phyloP scores from a whole-genome alignment of 2,797 vertebrate species.

The Artibeus lituratus region DNA sequence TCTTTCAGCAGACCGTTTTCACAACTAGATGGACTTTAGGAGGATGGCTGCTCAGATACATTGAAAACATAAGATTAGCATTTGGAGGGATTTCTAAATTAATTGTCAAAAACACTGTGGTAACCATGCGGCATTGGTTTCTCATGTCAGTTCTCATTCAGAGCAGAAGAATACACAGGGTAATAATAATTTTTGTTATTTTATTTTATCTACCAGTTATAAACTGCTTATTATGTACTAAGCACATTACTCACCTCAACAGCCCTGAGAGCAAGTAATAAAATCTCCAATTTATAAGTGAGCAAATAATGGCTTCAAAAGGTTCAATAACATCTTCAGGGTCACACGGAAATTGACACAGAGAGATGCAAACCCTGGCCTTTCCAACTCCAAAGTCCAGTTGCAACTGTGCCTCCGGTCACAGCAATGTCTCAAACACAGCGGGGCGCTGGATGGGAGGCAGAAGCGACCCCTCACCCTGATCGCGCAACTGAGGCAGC shows the following conservation, averaged over 20 bases:
- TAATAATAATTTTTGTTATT: not conserved
- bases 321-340: not conserved
- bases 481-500: not conserved
- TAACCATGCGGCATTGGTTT: not conserved
- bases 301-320: not conserved
- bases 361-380: not conserved
- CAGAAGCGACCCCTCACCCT: not conserved
- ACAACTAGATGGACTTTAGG: slow-evolving; percentile 2
- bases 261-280: not conserved
- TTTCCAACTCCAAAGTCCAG: not conserved
- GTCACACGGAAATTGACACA: not conserved
- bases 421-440: not conserved
- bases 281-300: not conserved
- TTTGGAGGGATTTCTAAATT: not conserved
- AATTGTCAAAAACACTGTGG: not conserved
- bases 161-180: not conserved
- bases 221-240: not conserved
- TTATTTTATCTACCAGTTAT: not conserved
- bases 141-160: not conserved
- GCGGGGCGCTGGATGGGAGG: not conserved
- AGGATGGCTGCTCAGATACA: not conserved
- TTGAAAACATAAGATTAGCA: slow-evolving; percentile 1
- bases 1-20: not conserved
- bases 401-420: not conserved
- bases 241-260: not conserved